Percentiles rank a stretch among this genome's conserved stretches.
phyloP scores from a whole-genome alignment of 2,888 invertebrate species.

The Dusona sp. region DNA sequence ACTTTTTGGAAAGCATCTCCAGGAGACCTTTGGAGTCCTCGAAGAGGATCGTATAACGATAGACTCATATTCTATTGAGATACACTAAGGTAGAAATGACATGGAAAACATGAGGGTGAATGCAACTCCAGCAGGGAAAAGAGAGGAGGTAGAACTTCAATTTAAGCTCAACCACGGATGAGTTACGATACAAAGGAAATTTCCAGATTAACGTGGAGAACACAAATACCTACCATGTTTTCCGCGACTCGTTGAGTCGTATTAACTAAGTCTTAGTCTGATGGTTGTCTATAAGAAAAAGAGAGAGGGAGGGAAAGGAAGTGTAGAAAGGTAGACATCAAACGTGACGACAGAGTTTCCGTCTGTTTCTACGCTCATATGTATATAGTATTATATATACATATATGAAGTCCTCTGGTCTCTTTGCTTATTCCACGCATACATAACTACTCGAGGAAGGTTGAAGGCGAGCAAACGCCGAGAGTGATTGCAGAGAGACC shows the following conservation, averaged over 20 bases:
- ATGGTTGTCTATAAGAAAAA: constrained; percentile 22
- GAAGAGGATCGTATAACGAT: constrained; percentile 26
- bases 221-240: neutral
- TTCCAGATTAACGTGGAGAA: neutral
- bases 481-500: constrained; percentile 49
- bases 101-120: neutral
- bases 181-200: constrained; percentile 2
- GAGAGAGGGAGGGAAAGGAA: neutral
- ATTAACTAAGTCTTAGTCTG: constrained; percentile 43
- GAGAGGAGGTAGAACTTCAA: neutral
- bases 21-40: neutral
- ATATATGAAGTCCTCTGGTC: constrained; percentile 10
- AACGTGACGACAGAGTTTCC: constrained; percentile 56
- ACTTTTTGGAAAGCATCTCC: constrained; percentile 2
- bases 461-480: constrained; percentile 54
- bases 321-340: constrained; percentile 33
- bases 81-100: neutral
- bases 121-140: too few relatives aligned
- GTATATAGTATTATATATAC: constrained; percentile 12
- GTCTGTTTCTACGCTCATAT: constrained; percentile 16
- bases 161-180: neutral
- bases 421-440: constrained; percentile 59
- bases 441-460: constrained; percentile 41
- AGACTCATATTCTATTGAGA: neutral
- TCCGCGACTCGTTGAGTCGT: neutral